phyloP scores from a whole-genome alignment of 2,797 vertebrate genomes.

The Nannoperca obscura region DNA sequence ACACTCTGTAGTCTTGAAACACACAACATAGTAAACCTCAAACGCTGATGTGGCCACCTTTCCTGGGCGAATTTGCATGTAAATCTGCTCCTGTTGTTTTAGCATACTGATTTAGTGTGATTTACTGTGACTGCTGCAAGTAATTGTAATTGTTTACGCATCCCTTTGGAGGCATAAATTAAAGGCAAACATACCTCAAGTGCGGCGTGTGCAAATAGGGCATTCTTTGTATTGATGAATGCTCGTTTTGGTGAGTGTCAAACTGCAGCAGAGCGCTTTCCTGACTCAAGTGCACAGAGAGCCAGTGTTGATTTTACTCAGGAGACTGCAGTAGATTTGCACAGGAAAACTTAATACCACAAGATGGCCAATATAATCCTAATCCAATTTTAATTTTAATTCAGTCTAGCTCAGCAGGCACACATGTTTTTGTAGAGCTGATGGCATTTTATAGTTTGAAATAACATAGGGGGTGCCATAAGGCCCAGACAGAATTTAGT shows the following conservation, averaged over 20 bases:
- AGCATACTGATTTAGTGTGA: slow-evolving; percentile 75
- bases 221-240: slow-evolving; percentile 66
- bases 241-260: slow-evolving; percentile 40
- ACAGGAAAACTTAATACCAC: slow-evolving; percentile 45
- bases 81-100: slow-evolving; percentile 77
- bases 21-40: slow-evolving; percentile 45
- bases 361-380: slow-evolving; percentile 54
- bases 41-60: slow-evolving; percentile 69
- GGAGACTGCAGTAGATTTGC: slow-evolving; percentile 45
- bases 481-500: slow-evolving; percentile 32
- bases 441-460: slow-evolving; percentile 49
- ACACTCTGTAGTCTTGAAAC: slow-evolving; percentile 45
- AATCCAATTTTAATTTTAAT: slow-evolving; percentile 60
- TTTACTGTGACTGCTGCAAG: slow-evolving; percentile 74
- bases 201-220: slow-evolving; percentile 63
- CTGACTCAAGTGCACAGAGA: slow-evolving; percentile 30
- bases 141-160: slow-evolving; percentile 79
- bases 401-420: slow-evolving; percentile 22
- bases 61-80: slow-evolving; percentile 77
- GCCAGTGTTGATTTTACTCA: slow-evolving; percentile 48
- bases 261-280: slow-evolving; percentile 44
- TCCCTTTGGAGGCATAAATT: slow-evolving; percentile 77
- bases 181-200: slow-evolving; percentile 73
- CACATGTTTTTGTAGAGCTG: slow-evolving; percentile 31
- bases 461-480: slow-evolving; percentile 22